These are phyloP conservation scores for Ophiodon elongatus DNA, from an alignment of 2,113 vertebrate species.

Conservation along the genomic window DNA sequence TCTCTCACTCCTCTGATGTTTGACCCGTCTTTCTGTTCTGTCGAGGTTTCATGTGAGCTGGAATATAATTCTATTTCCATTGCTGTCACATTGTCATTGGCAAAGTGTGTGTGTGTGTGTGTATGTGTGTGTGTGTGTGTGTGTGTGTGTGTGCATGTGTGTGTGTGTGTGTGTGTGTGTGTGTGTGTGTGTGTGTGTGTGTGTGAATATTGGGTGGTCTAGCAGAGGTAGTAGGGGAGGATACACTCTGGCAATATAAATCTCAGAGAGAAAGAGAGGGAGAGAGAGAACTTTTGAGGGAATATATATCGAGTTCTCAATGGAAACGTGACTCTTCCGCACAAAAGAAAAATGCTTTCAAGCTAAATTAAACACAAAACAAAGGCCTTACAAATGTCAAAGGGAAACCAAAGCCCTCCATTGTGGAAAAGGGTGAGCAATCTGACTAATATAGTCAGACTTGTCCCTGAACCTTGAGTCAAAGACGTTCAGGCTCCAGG, in stretches of 20 bases:
- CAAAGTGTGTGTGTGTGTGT: conserved; percentile 8
- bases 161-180: conserved; percentile 6
- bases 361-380: not conserved
- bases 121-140: conserved; percentile 36
- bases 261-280: conserved; percentile 9
- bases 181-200: conserved; percentile 41
- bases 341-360: not conserved
- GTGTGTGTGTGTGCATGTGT: too few species aligned
- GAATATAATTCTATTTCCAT: conserved; percentile 63
- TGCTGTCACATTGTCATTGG: conserved; percentile 64
- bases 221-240: conserved; percentile 31
- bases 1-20: conserved; percentile 53
- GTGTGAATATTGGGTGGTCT: conserved; percentile 42
- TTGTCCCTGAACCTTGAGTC: not conserved
- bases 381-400: not conserved
- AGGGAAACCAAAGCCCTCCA: not conserved
- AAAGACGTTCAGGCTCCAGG: not conserved
- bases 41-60: conserved; percentile 65
- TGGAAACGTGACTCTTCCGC: not conserved
- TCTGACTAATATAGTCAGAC: not conserved
- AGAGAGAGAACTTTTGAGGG: not conserved
- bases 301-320: not conserved
- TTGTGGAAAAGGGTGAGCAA: not conserved
- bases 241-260: conserved; percentile 54
- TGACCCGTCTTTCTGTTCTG: conserved; percentile 64